phyloP scores from a whole-genome alignment of 2,797 vertebrate genomes.

The Hoplostethus atlanticus region DNA sequence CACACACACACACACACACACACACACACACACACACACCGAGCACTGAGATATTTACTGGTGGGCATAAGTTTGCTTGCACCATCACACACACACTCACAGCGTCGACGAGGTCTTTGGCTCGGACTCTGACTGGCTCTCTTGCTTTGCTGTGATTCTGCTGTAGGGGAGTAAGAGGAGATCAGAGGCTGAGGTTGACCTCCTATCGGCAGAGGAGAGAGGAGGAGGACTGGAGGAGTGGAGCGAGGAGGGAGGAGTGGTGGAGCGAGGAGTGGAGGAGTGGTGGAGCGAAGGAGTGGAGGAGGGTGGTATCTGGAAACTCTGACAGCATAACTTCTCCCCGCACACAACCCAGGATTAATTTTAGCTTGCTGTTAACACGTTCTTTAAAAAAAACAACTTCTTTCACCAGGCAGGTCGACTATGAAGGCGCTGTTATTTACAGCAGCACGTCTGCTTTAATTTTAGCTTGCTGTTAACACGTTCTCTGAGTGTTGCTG shows the following conservation, averaged over 20 bases:
- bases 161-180: conserved; percentile 39
- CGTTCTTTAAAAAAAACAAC: not conserved
- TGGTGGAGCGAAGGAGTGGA: conserved; percentile 2
- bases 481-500: not conserved
- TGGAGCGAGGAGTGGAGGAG: conserved; percentile 5
- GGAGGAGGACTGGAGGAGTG: not conserved
- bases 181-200: conserved; percentile 58
- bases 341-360: conserved; percentile 25
- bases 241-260: conserved; percentile 2
- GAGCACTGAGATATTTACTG: not conserved
- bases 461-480: conserved; percentile 34
- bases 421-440: not conserved
- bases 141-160: conserved; percentile 42
- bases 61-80: not conserved
- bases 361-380: conserved; percentile 51
- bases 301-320: conserved; percentile 37
- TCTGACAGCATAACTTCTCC: conserved; percentile 24
- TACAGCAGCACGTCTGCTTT: conserved; percentile 28
- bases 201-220: conserved; percentile 32
- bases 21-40: conserved; percentile 18
- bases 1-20: not conserved
- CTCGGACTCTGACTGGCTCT: not conserved
- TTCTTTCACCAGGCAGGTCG: too few species aligned
- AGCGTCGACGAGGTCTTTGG: conserved; percentile 13
- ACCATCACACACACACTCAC: conserved; percentile 1